Evolutionary conservation across 2,888 invertebrate species (phyloP).

Genomic region (Tenodera sinensis): DNA sequence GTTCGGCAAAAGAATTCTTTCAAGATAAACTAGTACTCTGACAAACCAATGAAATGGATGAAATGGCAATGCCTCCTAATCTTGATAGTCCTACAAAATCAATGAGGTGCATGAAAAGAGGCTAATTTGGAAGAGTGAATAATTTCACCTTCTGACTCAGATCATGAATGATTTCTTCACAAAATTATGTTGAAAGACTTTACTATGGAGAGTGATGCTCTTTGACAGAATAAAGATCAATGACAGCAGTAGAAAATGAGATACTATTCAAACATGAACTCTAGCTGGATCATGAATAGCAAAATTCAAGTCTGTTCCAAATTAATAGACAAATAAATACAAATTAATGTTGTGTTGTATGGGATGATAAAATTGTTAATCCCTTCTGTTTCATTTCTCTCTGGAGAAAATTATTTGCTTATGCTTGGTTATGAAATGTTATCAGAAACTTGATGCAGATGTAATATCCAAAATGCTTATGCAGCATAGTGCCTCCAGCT

Average conservation of each 20-base stretch:
- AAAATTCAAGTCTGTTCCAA: neutral
- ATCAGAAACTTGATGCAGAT: neutral
- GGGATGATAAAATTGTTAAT: neutral
- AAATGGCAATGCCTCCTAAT: too few relatives aligned
- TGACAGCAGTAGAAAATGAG: neutral
- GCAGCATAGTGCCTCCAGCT: too few relatives aligned
- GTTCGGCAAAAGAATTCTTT: neutral
- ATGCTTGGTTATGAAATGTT: neutral
- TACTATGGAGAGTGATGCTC: neutral
- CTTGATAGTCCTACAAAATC: too few relatives aligned
- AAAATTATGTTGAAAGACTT: neutral
- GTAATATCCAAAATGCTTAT: too few relatives aligned
- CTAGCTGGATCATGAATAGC: neutral
- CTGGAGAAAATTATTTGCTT: neutral
- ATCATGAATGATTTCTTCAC: neutral
- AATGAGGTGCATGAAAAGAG: too few relatives aligned
- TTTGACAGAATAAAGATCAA: neutral
- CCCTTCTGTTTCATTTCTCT: neutral
- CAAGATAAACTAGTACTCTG: neutral
- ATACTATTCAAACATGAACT: neutral
- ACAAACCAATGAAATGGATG: neutral
- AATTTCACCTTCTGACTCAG: neutral
- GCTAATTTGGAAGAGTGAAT: neutral
- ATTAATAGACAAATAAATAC: neutral
- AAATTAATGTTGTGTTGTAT: neutral